Percentiles rank a stretch among this genome's conserved stretches.
phyloP scores from a whole-genome alignment of 2,888 invertebrate genomes.

The Catotricha subobsoleta region DNA sequence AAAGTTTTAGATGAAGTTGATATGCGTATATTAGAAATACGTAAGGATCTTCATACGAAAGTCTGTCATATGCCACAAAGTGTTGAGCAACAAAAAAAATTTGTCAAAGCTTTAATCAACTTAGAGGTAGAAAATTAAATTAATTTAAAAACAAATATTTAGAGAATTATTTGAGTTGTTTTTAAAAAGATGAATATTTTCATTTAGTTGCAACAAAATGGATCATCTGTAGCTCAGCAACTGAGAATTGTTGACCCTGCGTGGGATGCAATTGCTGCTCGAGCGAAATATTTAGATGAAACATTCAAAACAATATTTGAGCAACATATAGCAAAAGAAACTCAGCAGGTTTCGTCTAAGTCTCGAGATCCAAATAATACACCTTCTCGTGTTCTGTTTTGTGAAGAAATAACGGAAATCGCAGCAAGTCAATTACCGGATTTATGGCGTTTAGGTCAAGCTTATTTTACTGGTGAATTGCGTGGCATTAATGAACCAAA shows the following conservation, averaged over 20 bases:
- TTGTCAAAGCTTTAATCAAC: slow-evolving; percentile 64
- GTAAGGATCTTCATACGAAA: slow-evolving; percentile 61
- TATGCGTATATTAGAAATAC: slow-evolving; percentile 61
- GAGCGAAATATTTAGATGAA: slow-evolving; percentile 53
- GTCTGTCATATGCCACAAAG: slow-evolving; percentile 80
- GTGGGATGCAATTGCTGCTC: slow-evolving; percentile 82
- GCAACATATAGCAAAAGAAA: slow-evolving; percentile 23
- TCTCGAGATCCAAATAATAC: slow-evolving; percentile 19
- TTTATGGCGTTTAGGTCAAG: slow-evolving; percentile 87
- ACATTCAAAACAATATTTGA: slow-evolving; percentile 27
- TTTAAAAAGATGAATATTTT: neutral
- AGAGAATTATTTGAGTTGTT: neutral
- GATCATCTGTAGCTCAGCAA: slow-evolving; percentile 22
- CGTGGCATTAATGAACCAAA: slow-evolving; percentile 57
- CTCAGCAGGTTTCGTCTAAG: slow-evolving; percentile 19
- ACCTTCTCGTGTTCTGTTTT: slow-evolving; percentile 54
- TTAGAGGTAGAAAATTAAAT: no score
- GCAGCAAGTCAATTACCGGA: slow-evolving; percentile 67
- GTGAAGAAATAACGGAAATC: slow-evolving; percentile 60
- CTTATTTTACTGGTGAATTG: slow-evolving; percentile 81
- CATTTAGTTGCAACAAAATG: slow-evolving; percentile 18
- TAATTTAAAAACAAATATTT: slow-evolving; percentile 22
- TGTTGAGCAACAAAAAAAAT: slow-evolving; percentile 85
- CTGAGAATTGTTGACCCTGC: slow-evolving; percentile 63
- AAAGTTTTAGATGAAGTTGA: slow-evolving; percentile 85